Base-by-base conservation (phyloP, 2,113 vertebrate species). In the Telmatochromis sp. region DNA sequence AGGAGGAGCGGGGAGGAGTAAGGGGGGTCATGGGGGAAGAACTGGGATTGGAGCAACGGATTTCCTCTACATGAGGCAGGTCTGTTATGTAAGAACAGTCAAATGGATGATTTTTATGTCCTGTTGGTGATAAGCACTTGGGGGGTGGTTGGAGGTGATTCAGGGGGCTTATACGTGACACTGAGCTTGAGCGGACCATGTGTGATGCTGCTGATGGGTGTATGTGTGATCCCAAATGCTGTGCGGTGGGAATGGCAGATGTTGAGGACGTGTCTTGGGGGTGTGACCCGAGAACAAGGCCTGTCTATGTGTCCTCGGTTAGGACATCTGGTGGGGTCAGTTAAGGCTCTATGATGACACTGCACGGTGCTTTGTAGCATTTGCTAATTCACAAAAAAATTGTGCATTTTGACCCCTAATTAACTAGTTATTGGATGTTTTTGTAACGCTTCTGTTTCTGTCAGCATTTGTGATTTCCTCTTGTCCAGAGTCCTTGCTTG, bases 241-340 rank as follows among this genome's bases (percentile, higher is more conserved):
- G 84, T 12, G 13, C 33, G 58, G 82, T 79, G 70, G 88, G 28
- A 65, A 79, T 85, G 86, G 87, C 95, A 95, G 93, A 96, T 96
- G 95, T 91, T 95, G 60, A 33, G 51, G 53, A 8, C 17, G 26
- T 88, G 90, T 90, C 90, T 91, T 55, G 85, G 88, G 92, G 91
- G 89, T 86, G 57, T 84, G 79, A 92, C 87, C 90, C 63, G 81
- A 73, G 93, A 88, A 58, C 70, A 63, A 75, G 78, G 83, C 53
- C 78, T 89, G 51, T 83, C 84, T 82, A 54, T 92, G 86, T 89
- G 88, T 87, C 89, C 81, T 80, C 89, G 82, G 37, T 91, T 93
- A 75, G 85, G 91, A 91, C 95, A 95, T 94, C 93, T 93, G 94
- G 91, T 91, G 80, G 80, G 82, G 83, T 90, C 91, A 93, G 82